Conservation (phyloP, 1,140 invertebrate genomes). For the Drosophila lacertosa region DNA sequence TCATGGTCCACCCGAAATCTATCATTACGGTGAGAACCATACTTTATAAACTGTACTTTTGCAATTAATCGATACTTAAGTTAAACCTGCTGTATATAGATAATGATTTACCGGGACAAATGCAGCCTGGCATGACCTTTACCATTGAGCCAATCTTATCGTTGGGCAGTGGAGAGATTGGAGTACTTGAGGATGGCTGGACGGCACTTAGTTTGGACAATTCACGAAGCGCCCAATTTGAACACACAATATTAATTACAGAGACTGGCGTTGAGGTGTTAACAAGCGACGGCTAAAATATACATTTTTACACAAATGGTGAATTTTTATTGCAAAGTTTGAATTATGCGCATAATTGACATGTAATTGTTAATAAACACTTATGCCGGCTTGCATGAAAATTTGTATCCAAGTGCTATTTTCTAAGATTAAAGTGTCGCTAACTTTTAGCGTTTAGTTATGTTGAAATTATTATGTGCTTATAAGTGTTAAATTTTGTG, state of each 20-base stretch:
- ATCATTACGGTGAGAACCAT: slow-evolving; percentile 88
- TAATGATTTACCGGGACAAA: slow-evolving; percentile 89
- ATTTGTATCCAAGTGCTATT: slow-evolving; percentile 22
- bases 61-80: no score
- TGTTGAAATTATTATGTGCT: background rate
- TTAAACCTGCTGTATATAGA: slow-evolving; percentile 83
- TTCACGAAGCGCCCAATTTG: slow-evolving; percentile 93
- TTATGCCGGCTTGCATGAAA: slow-evolving; percentile 37
- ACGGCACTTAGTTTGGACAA: slow-evolving; percentile 92
- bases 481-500: background rate
- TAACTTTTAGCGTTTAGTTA: slow-evolving; percentile 15
- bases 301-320: slow-evolving; percentile 37
- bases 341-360: slow-evolving; percentile 19
- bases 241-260: slow-evolving; percentile 96
- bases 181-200: slow-evolving; percentile 94
- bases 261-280: slow-evolving; percentile 89
- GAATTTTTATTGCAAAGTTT: slow-evolving; percentile 42
- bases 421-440: slow-evolving; percentile 11
- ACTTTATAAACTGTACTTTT: background rate
- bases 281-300: slow-evolving; percentile 84
- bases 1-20: slow-evolving; percentile 95
- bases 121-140: slow-evolving; percentile 96
- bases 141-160: slow-evolving; percentile 96
- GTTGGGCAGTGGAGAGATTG: slow-evolving; percentile 88
- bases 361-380: slow-evolving; percentile 38